Percentiles rank a stretch among this genome's conserved stretches.
phyloP scores from a whole-genome alignment of 2,888 invertebrate genomes.

The Micropterix aruncella region DNA sequence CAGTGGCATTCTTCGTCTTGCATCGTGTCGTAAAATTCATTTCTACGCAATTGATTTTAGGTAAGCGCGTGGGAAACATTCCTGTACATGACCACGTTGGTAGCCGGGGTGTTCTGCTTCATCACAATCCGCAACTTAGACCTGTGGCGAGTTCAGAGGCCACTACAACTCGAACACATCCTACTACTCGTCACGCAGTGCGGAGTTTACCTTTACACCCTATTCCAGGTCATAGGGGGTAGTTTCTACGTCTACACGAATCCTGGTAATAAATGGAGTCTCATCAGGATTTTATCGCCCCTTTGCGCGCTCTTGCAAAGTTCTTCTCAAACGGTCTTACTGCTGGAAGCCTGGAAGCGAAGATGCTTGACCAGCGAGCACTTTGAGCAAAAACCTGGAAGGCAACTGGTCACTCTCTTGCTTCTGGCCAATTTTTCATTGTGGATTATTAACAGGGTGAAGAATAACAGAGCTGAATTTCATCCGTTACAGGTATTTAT shows the following conservation, averaged over 20 bases:
- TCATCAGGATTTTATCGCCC: too few species aligned
- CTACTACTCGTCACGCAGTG: constrained; percentile 65
- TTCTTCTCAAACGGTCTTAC: constrained; percentile 64
- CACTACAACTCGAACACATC: constrained; percentile 49
- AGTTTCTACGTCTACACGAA: constrained; percentile 37
- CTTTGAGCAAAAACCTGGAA: constrained; percentile 62
- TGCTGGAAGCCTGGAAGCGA: constrained; percentile 60
- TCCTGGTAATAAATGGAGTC: too few species aligned
- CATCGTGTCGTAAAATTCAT: background rate
- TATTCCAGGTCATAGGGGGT: constrained; percentile 64
- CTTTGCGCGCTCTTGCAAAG: too few species aligned
- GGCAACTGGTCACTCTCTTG: constrained; percentile 75
- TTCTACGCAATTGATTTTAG: constrained; percentile 21
- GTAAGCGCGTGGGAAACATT: constrained; percentile 43
- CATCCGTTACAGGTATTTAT: constrained; percentile 71
- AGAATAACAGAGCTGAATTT: constrained; percentile 70
- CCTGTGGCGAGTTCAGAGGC: constrained; percentile 21
- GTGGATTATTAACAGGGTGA: constrained; percentile 76
- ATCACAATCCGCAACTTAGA: constrained; percentile 28
- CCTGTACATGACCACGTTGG: constrained; percentile 28
- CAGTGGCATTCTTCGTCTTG: background rate
- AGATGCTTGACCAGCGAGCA: constrained; percentile 58
- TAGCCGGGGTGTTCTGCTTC: constrained; percentile 28
- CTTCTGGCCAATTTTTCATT: constrained; percentile 70
- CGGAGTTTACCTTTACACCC: constrained; percentile 64